Conservation (phyloP, 2,797 vertebrate genomes). For the Oophaga sylvatica region DNA sequence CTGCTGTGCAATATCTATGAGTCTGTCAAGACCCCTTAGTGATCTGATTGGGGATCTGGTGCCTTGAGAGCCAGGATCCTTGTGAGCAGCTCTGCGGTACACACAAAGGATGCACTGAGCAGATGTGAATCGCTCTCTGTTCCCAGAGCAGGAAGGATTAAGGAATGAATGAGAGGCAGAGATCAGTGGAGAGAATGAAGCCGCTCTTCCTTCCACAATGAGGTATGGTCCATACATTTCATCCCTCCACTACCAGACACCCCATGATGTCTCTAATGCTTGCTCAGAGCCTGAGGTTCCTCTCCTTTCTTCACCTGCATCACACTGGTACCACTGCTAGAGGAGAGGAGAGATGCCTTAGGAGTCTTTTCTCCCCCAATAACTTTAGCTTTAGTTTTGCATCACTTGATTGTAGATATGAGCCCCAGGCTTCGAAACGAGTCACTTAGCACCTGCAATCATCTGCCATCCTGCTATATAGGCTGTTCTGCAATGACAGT, state of each 20-base stretch:
- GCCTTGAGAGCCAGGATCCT: slow-evolving; percentile 34
- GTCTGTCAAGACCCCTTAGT: background rate
- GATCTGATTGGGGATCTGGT: slow-evolving; percentile 33
- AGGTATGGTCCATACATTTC: slow-evolving; percentile 47
- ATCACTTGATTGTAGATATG: slow-evolving; percentile 2
- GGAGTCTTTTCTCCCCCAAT: background rate
- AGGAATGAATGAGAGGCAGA: slow-evolving; percentile 51
- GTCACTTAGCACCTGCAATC: slow-evolving; percentile 26
- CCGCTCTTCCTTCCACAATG: slow-evolving; percentile 47
- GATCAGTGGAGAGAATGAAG: slow-evolving; percentile 50
- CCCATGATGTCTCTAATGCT: slow-evolving; percentile 5
- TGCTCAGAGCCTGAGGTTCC: background rate
- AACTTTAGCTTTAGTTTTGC: slow-evolving; percentile 39
- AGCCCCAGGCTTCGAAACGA: background rate
- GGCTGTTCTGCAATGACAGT: background rate
- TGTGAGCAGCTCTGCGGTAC: slow-evolving; percentile 23
- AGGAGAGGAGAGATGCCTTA: background rate
- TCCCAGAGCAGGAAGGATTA: slow-evolving; percentile 59
- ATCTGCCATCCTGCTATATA: background rate
- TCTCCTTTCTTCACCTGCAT: background rate
- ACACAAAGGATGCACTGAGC: slow-evolving; percentile 61
- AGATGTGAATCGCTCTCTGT: slow-evolving; percentile 55
- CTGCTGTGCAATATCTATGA: slow-evolving; percentile 3
- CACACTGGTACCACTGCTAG: background rate
- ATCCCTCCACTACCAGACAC: background rate